Evolutionary conservation across 1,140 invertebrate genomes (phyloP).

Genomic region (Drosophila pachea): DNA sequence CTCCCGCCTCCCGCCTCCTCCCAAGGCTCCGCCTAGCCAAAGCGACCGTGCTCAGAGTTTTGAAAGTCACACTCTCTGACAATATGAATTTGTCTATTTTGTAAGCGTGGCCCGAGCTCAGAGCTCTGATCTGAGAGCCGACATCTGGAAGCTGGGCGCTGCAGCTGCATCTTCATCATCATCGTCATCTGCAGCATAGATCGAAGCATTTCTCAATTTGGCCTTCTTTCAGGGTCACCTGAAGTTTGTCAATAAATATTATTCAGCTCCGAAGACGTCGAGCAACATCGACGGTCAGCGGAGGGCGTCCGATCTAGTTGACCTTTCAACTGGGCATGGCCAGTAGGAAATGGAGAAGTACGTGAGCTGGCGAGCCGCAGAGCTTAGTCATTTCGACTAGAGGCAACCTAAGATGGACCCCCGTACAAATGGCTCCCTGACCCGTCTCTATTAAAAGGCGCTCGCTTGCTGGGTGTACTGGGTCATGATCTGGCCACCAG

Average conservation of each 20-base stretch:
- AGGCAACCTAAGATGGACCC: too few relatives aligned
- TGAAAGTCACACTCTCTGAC: slow-evolving; percentile 63
- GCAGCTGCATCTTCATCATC: slow-evolving; percentile 11
- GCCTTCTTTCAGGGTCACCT: slow-evolving; percentile 56
- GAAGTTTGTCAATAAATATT: too few relatives aligned
- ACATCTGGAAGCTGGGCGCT: background rate
- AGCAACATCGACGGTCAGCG: too few relatives aligned
- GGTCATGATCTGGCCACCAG: slow-evolving; percentile 45
- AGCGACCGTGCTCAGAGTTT: slow-evolving; percentile 40
- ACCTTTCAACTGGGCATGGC: background rate
- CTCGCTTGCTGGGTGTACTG: slow-evolving; percentile 15
- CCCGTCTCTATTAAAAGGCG: slow-evolving; percentile 1
- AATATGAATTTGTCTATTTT: slow-evolving; percentile 46
- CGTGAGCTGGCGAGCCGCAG: too few relatives aligned
- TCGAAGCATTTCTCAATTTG: slow-evolving; percentile 61
- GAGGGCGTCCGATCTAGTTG: background rate
- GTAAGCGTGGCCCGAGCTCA: slow-evolving; percentile 41
- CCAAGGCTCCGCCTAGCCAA: slow-evolving; percentile 26
- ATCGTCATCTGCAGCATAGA: background rate
- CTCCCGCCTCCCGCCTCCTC: background rate
- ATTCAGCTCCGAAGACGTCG: slow-evolving; percentile 1
- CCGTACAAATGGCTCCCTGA: background rate
- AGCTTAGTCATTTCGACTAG: too few relatives aligned
- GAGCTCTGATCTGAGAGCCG: background rate
- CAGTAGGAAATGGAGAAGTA: too few relatives aligned